Evolutionary conservation across 1,140 invertebrate genomes (phyloP), one percentile per base, ranked within the genome.

Genomic region (Drosophila orosa): DNA sequence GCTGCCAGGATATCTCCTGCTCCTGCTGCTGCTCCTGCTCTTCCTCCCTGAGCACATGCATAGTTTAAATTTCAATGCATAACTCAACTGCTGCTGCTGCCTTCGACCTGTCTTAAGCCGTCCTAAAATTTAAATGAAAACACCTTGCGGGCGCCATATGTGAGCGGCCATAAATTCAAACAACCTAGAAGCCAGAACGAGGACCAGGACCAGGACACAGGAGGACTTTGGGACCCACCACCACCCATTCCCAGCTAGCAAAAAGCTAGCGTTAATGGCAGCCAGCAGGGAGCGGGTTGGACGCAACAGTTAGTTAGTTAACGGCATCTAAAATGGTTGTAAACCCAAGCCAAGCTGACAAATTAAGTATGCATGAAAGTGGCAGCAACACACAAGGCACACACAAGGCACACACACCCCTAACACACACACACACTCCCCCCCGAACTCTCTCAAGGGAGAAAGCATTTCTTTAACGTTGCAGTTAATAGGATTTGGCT

Each of bases 301-400:
- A 48, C 39, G 84, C 84, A 87, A 89, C 84, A 87, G 84, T 87
- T 87, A 83, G 75, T 66, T 83, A 75, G 76, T 76, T 73, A 80
- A 80, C 73, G 77, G 57, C 52, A 77, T 65, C 59, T 66, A 61
- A 84, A 86, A 79, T 82, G 57, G 65, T 56, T 87, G 66, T 67
- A 69, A 89, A 74, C 67, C 81, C 52, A 61, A 48, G 74, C 22
- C 62, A 83, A 89, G 67, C 83, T 83, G 67, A 80, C 76, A 89
- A 83, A 84, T 87, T 89, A 80, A 89, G 84, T 83, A 89, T 89
- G 83, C 83, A 89, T 89, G 83, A 78, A 80, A 80, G 76, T 74
- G 59, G 65, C 62, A 73, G 50, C 13, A 5, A 57, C 45, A 65
- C 72, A 73, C 40, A 57, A 22, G 29, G 17, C 24, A 37, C 22